Evolutionary conservation across 2,797 vertebrate species (phyloP), one percentile per base, ranked within the genome.

Genomic region (Acipenser transmontanus): DNA sequence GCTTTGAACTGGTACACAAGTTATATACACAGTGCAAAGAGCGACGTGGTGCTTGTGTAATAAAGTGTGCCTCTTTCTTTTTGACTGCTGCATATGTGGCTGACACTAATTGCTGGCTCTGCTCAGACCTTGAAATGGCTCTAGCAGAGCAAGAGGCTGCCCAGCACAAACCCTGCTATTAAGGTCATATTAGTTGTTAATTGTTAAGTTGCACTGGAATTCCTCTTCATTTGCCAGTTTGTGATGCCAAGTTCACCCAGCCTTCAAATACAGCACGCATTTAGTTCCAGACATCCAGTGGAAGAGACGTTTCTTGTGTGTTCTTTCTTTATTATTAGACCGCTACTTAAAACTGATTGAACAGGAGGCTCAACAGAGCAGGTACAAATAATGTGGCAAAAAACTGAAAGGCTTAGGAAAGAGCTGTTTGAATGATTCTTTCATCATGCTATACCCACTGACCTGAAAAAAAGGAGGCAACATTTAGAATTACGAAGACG

Each of bases 161-260:
- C 84, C 85, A 84, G 90, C 80, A 77, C 72, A 72, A 82, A 80
- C 76, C 71, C 69, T 64, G 74, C 72, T 74, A 80, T 79, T 80
- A 80, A 7, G 13, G 79, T 78, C 61, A 75, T 73, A 68, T 59
- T 63, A 66, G 70, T 4, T 62, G 0, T 57, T 69, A 59, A 60
- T 51, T 69, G 68, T 74, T 13, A 13, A 76, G 67, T 75, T 69
- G 52, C 48, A 68, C 68, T 69, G 68, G 67, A 52, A 69, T 74
- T 61, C 50, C 68, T 68, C 68, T 81, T 74, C 80, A 81, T 76
- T 73, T 77, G 81, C 76, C 75, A 74, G 4, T 34, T 34, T 34
- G 34, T 34, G 34, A 34, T 34, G 34, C 34, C 34, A 34, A 34
- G 34, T 51, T 63, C 50, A 73, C 49, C 2, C 70, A 72, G 74